Base-by-base conservation (phyloP, 2,888 invertebrate genomes). In the Tetrapedia diversipes region DNA sequence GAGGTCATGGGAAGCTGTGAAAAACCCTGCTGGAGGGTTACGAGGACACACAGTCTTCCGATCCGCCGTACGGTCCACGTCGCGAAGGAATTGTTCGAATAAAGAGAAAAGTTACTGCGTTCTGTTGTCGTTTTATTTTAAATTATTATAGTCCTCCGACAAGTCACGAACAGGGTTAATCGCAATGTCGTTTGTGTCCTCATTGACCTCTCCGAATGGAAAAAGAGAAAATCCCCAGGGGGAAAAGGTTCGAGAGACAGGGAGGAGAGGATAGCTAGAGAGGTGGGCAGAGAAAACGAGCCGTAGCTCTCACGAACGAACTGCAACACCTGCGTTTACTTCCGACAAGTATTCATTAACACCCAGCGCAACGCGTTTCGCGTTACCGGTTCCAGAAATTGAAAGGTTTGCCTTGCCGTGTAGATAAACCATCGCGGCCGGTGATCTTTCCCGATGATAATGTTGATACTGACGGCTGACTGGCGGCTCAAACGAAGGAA, bases 341-440 rank as follows among this genome's bases (percentile, higher is more conserved):
- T 70, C 77, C 77, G 66, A 76, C 77, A 66, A 77, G 71, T 51
- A 53, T 68, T 53, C 54, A 69, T 77, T 75, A 77, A 60, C 76
- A 77, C 76, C 68, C 59, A n/a, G n/a, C 43, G 67, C 61, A 37
- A 34, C 63, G 47, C 60, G 69, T 64, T 45, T 43, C 64, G 59
- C 59, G 37, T 73, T 63, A 73, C 37, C 54, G n/a, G 67, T 63
- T 32, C 16, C 16, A 43, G 69, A 22, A 68, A 75, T 57, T 57
- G 53, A 54, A 67, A 57, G 59, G 59, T 24, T 34, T 29, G 7
- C 16, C 27, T 39, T 43, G 65, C 22, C 11, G n/a, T 34, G 51
- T 41, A 51, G 57, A 61, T 56, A 76, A 61, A 56, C 56, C 56
- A 56, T 43, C 56, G 56, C 41, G 4, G 51, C 53, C n/a, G 37